These are phyloP conservation scores for Tringa solitaria DNA, from an alignment of 2,113 vertebrate species.

Conservation along the genomic window DNA sequence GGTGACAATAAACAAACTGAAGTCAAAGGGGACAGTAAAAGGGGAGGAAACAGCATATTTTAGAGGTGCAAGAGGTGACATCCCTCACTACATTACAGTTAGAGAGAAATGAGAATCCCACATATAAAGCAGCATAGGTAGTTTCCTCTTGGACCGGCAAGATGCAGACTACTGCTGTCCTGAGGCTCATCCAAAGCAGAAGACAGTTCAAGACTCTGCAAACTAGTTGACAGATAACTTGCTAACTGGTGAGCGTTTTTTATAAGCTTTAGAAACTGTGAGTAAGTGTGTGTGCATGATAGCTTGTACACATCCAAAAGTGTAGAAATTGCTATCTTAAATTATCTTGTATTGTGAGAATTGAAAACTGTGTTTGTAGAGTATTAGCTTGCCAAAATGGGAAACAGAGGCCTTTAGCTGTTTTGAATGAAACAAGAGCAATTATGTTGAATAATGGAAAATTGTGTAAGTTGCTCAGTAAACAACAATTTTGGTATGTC, in stretches of 20 bases:
- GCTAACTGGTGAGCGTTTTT: background rate
- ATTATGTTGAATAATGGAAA: conserved; percentile 36
- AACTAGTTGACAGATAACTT: background rate
- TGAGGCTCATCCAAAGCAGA: background rate
- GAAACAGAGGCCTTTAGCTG: background rate
- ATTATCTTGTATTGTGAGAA: background rate
- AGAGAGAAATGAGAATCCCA: background rate
- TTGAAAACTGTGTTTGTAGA: background rate
- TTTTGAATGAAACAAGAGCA: conserved; percentile 1
- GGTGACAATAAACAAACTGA: background rate
- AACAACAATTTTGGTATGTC: background rate
- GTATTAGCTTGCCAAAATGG: background rate
- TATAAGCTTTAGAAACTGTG: background rate
- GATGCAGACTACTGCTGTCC: background rate
- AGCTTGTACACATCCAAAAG: background rate
- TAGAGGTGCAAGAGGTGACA: background rate
- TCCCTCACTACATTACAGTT: background rate
- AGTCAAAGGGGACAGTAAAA: background rate
- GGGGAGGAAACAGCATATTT: background rate
- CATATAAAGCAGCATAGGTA: background rate
- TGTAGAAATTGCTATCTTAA: background rate
- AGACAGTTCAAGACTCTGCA: background rate
- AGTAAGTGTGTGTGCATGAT: background rate
- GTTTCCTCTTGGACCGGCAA: background rate
- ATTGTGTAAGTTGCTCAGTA: background rate